Base-by-base conservation (phyloP, 2,113 vertebrate species). In the Cynopterus brachyotis region DNA sequence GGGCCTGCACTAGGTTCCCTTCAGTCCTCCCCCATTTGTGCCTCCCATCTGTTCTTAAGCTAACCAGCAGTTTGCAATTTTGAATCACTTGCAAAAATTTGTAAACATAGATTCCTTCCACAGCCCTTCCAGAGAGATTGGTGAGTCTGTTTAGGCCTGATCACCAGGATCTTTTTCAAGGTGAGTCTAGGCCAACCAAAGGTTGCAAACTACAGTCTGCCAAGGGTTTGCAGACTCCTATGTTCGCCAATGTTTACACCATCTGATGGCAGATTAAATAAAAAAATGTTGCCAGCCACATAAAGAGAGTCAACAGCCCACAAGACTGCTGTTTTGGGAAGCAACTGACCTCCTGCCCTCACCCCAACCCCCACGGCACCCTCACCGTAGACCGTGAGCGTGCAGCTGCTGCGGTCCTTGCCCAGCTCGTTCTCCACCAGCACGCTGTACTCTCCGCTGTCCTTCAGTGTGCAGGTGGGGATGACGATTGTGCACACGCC, bases 391-490 rank as follows among this genome's bases (percentile, higher is more conserved):
- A 98, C 72, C 0, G 98, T 94, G 95, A 99, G 78, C 20, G 12
- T 97, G 75, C 96, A 99, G 92, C 96, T 98, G 96, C 98, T 98
- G 89, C 95, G 96, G 81, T 97, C 94, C 59, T 87, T 97, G 66
- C 98, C 98, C 80, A 98, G 98, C 37, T 98, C 57, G 1, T 98
- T 99, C 94, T 99, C 98, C 96, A 98, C 94, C 67, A 98, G 66
- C 76, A 98, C 95, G 0, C 85, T 98, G 92, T 98, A 98, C 17
- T 98, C 76, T 9, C 98, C 92, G 0, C 96, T 96, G 92, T 98
- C 98, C 89, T 98, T 98, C 42, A 80, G 81, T 9, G 79, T 96
- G 90, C 98, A 98, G 42, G 98, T 97, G 53, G 98, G 97, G 87
- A 98, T 97, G 80, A 97, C 89, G n/a, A 98, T 75, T 0, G 97